Percentiles rank a stretch among this genome's conserved stretches.
Evolutionary conservation across 2,113 vertebrate genomes (phyloP).

Genomic region (Archocentrus centrarchus): DNA sequence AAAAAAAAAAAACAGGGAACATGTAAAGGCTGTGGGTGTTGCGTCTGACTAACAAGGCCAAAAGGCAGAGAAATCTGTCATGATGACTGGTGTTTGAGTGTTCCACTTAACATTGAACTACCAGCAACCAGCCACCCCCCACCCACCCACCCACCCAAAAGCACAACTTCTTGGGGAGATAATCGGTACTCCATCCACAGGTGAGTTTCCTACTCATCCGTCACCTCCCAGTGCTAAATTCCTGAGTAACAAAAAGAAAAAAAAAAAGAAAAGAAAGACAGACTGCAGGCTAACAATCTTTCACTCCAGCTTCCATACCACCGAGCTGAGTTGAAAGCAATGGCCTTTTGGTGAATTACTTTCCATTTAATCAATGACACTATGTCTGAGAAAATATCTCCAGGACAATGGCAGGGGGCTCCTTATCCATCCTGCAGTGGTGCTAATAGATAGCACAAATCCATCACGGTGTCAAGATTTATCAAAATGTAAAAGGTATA

Average conservation of each 20-base stretch:
- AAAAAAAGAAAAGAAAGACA: slow-evolving; percentile 21
- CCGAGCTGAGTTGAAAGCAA: slow-evolving; percentile 45
- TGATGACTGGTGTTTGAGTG: slow-evolving; percentile 37
- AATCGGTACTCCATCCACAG: slow-evolving; percentile 45
- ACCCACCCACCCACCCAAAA: too few species aligned
- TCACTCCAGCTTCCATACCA: slow-evolving; percentile 53
- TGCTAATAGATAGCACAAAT: slow-evolving; percentile 63
- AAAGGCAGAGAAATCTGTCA: slow-evolving; percentile 55
- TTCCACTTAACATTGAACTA: slow-evolving; percentile 61
- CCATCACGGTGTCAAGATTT: slow-evolving; percentile 54
- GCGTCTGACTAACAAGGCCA: slow-evolving; percentile 52
- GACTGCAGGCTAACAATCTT: slow-evolving; percentile 68
- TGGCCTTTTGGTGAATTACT: slow-evolving; percentile 71
- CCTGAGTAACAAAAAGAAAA: slow-evolving; percentile 37
- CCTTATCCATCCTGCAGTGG: slow-evolving; percentile 62
- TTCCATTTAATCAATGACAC: slow-evolving; percentile 75
- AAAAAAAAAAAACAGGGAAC: slow-evolving; percentile 2
- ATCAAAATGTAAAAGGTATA: slow-evolving; percentile 46
- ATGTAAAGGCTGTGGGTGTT: slow-evolving; percentile 37
- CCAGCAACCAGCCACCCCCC: slow-evolving; percentile 25
- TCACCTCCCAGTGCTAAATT: slow-evolving; percentile 52
- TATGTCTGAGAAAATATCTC: slow-evolving; percentile 56
- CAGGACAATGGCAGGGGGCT: slow-evolving; percentile 40
- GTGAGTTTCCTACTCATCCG: slow-evolving; percentile 57
- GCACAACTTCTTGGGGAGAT: slow-evolving; percentile 53